Conservation (phyloP, 2,888 invertebrate genomes). For the Blomia tropicalis region DNA sequence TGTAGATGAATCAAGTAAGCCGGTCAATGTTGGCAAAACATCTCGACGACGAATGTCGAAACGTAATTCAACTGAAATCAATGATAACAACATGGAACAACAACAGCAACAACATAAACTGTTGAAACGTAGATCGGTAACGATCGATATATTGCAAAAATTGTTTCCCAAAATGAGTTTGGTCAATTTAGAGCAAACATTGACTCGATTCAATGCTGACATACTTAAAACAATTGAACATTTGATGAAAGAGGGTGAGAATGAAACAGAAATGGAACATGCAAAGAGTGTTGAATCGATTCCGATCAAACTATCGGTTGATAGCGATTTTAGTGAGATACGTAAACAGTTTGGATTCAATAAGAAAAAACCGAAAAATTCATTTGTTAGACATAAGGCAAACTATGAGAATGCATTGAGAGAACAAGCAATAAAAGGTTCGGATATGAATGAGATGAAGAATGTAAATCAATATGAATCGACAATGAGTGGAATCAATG, state of each 20-base stretch:
- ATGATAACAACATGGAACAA: not conserved
- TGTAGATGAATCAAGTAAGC: no score
- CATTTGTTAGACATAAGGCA: slow-evolving; percentile 10
- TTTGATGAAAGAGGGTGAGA: slow-evolving; percentile 39
- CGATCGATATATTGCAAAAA: slow-evolving; percentile 68
- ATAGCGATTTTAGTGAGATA: slow-evolving; percentile 10
- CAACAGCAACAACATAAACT: no score
- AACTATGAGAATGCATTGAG: slow-evolving; percentile 9
- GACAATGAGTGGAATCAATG: not conserved
- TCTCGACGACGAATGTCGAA: not conserved
- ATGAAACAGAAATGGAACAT: not conserved
- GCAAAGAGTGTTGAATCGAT: not conserved
- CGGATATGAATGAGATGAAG: not conserved
- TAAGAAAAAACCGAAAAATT: slow-evolving; percentile 14
- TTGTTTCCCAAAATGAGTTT: slow-evolving; percentile 76
- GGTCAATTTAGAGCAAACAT: slow-evolving; percentile 64
- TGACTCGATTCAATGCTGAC: slow-evolving; percentile 70
- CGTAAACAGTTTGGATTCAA: slow-evolving; percentile 13
- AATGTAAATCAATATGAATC: not conserved
- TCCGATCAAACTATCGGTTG: not conserved
- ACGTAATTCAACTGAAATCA: not conserved
- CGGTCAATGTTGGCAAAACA: not conserved
- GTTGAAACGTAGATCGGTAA: not conserved
- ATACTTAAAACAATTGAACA: slow-evolving; percentile 83
- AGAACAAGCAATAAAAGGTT: not conserved